Base-by-base conservation (phyloP, 2,113 vertebrate species). In the Phylloscopus trochilus region DNA sequence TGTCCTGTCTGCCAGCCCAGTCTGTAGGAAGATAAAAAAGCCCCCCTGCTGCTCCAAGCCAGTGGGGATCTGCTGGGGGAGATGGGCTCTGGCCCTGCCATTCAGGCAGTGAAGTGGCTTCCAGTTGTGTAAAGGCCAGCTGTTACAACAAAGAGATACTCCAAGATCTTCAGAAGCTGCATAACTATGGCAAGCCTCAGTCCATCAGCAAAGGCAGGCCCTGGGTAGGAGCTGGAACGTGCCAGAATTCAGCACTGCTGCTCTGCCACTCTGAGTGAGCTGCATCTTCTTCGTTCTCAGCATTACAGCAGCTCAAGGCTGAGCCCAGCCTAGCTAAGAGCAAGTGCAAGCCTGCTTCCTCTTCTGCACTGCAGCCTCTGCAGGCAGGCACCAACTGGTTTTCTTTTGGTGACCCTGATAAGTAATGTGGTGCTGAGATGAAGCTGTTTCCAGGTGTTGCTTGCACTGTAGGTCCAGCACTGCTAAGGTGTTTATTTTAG, bases 121-220 rank as follows among this genome's bases (percentile, higher is more conserved):
- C 72, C 47, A 17, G 13, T 33, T 76, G n/a, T 23, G 19, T 66
- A 69, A 83, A 94, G 44, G 60, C n/a, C n/a, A 68, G n/a, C 30
- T 83, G n/a, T 33, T 60, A 9, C 2, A 41, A 9, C 7, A 7
- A 17, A 53, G 66, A 55, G 49, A 33, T 67, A 33, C 28, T 74
- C 24, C 5, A 15, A 27, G 52, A 11, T 78, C 47, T 30, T 77
- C 66, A 49, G 53, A 89, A 56, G 31, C 11, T 82, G 33, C 28
- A 1, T 56, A 81, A 53, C 24, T 43, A 1, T 1, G 1, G 41
- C 27, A 7, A 60, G 37, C 23, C 69, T n/a, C 28, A 13, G n/a
- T 31, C 35, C 11, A 30, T 64, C 59, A 55, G 63, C 44, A 72
- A n/a, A 84, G 59, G 10, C 73, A 55, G 56, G 77, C 43, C 11